These are phyloP conservation scores for Elymnias hypermnestra DNA, from an alignment of 1,140 invertebrate genomes.

Conservation along the genomic window DNA sequence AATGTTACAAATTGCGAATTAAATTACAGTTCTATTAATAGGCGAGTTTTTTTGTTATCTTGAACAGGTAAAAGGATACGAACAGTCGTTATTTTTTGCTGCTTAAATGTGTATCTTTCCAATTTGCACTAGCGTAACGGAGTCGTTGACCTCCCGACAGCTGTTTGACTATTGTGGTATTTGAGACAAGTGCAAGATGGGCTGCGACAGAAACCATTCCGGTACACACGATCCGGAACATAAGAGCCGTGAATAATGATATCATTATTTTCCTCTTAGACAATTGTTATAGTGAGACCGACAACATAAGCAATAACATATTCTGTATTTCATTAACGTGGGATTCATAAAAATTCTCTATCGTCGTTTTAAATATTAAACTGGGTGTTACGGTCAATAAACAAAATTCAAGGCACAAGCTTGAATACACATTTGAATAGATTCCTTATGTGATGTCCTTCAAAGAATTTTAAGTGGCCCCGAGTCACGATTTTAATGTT, in stretches of 20 bases:
- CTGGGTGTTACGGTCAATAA: conserved; percentile 9
- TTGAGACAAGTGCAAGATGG: conserved; percentile 51
- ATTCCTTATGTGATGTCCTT: conserved; percentile 26
- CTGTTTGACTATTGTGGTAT: conserved; percentile 62
- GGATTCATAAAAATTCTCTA: neutral
- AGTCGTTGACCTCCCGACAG: conserved; percentile 65
- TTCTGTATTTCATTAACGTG: conserved; percentile 7
- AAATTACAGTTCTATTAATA: too few relatives aligned
- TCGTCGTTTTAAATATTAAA: neutral
- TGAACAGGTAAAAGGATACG: conserved; percentile 25
- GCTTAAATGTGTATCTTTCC: conserved; percentile 57
- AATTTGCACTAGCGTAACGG: conserved; percentile 60
- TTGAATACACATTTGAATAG: conserved; percentile 26
- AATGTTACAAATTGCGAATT: too few relatives aligned
- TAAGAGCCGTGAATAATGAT: conserved; percentile 67
- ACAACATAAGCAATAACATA: conserved; percentile 16
- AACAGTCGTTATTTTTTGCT: conserved; percentile 57
- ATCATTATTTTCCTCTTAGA: conserved; percentile 61
- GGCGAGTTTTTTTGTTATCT: too few relatives aligned
- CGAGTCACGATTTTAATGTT: conserved; percentile 41
- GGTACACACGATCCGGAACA: conserved; percentile 58
- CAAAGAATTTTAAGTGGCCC: conserved; percentile 51
- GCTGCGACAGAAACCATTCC: conserved; percentile 56
- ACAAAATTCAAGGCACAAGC: conserved; percentile 11
- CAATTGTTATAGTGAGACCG: conserved; percentile 38